Percentiles rank a stretch among this genome's conserved stretches.
Evolutionary conservation across 2,888 invertebrate genomes (phyloP).

Genomic region (Petrophora chlorosata): DNA sequence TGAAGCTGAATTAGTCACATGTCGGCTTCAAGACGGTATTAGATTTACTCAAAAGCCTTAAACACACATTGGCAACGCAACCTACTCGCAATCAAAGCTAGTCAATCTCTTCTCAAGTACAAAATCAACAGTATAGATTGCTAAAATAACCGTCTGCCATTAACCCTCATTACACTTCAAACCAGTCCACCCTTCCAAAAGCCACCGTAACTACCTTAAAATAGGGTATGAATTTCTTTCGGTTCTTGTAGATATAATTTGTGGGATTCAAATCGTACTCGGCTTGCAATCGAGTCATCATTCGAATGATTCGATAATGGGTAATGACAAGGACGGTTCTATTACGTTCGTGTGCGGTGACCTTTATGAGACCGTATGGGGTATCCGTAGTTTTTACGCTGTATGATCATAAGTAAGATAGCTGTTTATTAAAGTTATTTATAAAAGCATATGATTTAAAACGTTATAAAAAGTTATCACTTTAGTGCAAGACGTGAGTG

Average conservation of each 20-base stretch:
- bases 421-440: slow-evolving; percentile 5
- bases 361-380: slow-evolving; percentile 51
- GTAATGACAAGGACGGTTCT: slow-evolving; percentile 61
- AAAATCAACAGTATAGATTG: slow-evolving; percentile 78
- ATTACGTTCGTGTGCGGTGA: slow-evolving; percentile 56
- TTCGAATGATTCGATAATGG: slow-evolving; percentile 71
- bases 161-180: slow-evolving; percentile 71
- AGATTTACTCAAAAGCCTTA: slow-evolving; percentile 25
- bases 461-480: no score
- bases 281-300: slow-evolving; percentile 55
- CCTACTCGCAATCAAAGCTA: slow-evolving; percentile 63
- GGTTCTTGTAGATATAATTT: slow-evolving; percentile 39
- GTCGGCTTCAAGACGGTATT: background rate
- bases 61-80: slow-evolving; percentile 50
- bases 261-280: slow-evolving; percentile 53
- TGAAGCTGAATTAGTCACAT: no score
- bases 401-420: slow-evolving; percentile 8
- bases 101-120: slow-evolving; percentile 66
- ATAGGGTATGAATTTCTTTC: slow-evolving; percentile 41
- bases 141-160: slow-evolving; percentile 73
- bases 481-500: no score
- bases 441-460: no score
- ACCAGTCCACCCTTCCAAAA: slow-evolving; percentile 38
- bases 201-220: slow-evolving; percentile 32
- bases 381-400: slow-evolving; percentile 22